Evolutionary conservation across 2,113 vertebrate genomes (phyloP).

Genomic region (Ornithorhynchus anatinus): DNA sequence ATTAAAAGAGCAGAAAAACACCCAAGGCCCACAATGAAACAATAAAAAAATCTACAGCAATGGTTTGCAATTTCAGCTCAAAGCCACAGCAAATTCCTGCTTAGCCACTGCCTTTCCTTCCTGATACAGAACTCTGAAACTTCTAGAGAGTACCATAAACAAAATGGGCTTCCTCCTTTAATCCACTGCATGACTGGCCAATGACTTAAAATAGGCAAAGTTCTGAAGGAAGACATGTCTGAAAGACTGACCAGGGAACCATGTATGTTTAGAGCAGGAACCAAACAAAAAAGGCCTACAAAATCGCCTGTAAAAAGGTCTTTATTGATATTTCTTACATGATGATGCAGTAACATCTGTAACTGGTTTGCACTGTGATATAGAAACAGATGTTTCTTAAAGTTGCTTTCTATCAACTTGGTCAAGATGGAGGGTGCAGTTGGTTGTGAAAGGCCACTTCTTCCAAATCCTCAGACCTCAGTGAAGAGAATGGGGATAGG

Average conservation of each 20-base stretch:
- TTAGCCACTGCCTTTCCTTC: not conserved
- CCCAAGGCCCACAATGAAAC: not conserved
- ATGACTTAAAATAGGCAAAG: not conserved
- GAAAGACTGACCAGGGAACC: slow-evolving; percentile 7
- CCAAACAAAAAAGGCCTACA: not conserved
- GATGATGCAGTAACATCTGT: not conserved
- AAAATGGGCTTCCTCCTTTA: not conserved
- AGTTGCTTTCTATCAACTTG: slow-evolving; percentile 5
- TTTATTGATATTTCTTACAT: slow-evolving; percentile 6
- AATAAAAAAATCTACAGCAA: not conserved
- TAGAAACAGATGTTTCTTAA: slow-evolving; percentile 3
- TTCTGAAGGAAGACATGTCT: not conserved
- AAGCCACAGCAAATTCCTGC: not conserved
- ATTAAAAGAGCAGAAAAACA: not conserved
- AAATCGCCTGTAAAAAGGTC: slow-evolving; percentile 10
- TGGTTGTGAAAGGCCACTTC: not conserved
- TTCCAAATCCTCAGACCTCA: not conserved
- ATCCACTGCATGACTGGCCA: not conserved
- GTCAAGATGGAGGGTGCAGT: not conserved
- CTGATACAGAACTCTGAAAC: not conserved
- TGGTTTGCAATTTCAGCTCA: not conserved
- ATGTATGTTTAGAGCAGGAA: not conserved
- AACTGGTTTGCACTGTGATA: not conserved
- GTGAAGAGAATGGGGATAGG: not conserved
- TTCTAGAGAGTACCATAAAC: not conserved